Conservation (phyloP, 2,797 vertebrate species). For the Amphiprion clarkii region DNA sequence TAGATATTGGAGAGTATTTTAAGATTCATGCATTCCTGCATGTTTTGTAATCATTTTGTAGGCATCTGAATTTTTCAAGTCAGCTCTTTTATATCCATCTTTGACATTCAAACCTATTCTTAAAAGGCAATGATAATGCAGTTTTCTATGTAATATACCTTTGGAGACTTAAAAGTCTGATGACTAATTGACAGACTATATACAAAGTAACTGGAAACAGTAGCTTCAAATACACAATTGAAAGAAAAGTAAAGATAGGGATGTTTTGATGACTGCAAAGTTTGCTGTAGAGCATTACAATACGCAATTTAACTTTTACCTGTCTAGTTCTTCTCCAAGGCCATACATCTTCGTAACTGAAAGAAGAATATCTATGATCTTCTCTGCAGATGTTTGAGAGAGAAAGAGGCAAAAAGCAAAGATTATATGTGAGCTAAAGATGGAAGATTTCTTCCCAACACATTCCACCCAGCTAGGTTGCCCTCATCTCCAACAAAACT, state of each 20-base stretch:
- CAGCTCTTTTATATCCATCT: too few relatives aligned
- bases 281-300: too few relatives aligned
- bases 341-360: constrained; percentile 66
- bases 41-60: too few relatives aligned
- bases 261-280: too few relatives aligned
- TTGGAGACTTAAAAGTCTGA: background rate
- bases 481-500: constrained; percentile 8
- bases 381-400: constrained; percentile 65
- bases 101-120: too few relatives aligned
- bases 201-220: background rate
- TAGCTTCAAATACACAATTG: too few relatives aligned
- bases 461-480: background rate
- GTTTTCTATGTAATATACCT: background rate
- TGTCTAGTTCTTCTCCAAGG: constrained; percentile 73
- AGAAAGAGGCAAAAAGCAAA: constrained; percentile 7
- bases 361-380: constrained; percentile 74
- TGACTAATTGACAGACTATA: background rate
- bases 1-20: too few relatives aligned
- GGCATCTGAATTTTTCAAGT: too few relatives aligned
- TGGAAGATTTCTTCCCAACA: background rate
- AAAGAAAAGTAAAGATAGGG: too few relatives aligned
- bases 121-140: background rate
- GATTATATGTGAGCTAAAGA: constrained; percentile 9
- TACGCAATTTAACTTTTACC: constrained; percentile 43
- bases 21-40: too few relatives aligned